Evolutionary conservation across 2,113 vertebrate genomes (phyloP), one percentile per base, ranked within the genome.

Genomic region (Melanotaenia duboulayi): DNA sequence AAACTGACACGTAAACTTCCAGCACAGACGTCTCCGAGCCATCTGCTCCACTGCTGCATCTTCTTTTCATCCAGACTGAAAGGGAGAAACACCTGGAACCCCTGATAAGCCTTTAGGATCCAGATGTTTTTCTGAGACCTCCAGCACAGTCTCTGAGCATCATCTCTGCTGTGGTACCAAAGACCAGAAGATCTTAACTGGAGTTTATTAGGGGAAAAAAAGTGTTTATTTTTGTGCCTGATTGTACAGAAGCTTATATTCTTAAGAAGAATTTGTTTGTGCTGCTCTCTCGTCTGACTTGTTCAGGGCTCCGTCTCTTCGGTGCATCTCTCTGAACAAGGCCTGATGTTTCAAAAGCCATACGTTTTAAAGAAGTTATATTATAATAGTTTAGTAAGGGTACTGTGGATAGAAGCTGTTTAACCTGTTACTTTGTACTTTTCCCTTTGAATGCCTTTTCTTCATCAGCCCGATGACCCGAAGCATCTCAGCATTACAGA

Each of bases 181-280:
- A 92, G 90, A 92, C 82, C 79, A 79, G 80, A 89, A 76, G 77
- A 90, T 75, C 65, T 57, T 22, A 44, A 83, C 65, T 60, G 63
- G 64, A 87, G 44, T 66, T 46, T 1, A 37, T 48, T 51, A 71
- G 28, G 28, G 6, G n/a, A 28, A 62, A 62, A 12, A 39, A 56
- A 75, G 39, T 74, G 70, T 84, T 78, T 84, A 80, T 89, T 86
- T 82, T 80, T 83, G 87, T 92, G 89, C 90, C 91, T 90, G 77
- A 80, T 79, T 88, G 83, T 87, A 86, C 69, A 84, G 82, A 81
- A 84, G 80, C 80, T 75, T 66, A 39, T 77, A 72, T 74, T 72
- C 55, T 82, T 52, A 28, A 44, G 65, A 73, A 62, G 76, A 82
- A 71, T 66, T 65, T 74, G 59, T 71, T 58, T 11, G 61, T 83